These are phyloP conservation scores for Helicoverpa armigera DNA, from an alignment of 1,140 invertebrate genomes.

Conservation along the genomic window DNA sequence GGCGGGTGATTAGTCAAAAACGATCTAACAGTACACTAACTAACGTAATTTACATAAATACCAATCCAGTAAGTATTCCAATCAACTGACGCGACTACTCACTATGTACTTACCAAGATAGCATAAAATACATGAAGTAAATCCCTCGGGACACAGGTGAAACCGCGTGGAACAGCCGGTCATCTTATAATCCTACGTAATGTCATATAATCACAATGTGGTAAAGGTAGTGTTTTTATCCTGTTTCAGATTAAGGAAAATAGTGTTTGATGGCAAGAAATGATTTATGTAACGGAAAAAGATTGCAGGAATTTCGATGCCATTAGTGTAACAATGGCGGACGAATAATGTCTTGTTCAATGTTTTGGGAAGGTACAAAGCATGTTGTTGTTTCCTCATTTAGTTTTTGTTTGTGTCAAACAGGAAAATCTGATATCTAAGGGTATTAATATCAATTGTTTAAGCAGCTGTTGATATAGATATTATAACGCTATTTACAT, in stretches of 20 bases:
- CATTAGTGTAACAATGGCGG: constrained; percentile 31
- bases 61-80: too few species aligned
- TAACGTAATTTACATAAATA: too few species aligned
- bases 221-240: constrained; percentile 4
- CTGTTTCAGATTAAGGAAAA: constrained; percentile 21
- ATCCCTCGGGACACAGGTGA: too few species aligned
- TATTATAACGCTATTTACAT: too few species aligned
- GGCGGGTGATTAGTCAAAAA: too few species aligned
- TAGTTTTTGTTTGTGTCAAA: constrained; percentile 1
- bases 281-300: constrained; percentile 32
- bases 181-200: neutral
- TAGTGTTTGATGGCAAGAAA: constrained; percentile 29
- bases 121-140: too few species aligned
- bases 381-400: neutral
- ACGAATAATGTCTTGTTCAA: neutral
- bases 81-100: too few species aligned
- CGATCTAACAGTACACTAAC: too few species aligned
- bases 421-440: neutral
- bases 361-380: neutral
- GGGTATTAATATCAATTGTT: too few species aligned
- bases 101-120: too few species aligned
- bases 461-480: too few species aligned
- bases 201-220: constrained; percentile 12
- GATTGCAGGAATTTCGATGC: constrained; percentile 36
- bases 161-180: neutral